phyloP scores from a whole-genome alignment of 2,797 vertebrate genomes.

The Eurystomus glaucurus region DNA sequence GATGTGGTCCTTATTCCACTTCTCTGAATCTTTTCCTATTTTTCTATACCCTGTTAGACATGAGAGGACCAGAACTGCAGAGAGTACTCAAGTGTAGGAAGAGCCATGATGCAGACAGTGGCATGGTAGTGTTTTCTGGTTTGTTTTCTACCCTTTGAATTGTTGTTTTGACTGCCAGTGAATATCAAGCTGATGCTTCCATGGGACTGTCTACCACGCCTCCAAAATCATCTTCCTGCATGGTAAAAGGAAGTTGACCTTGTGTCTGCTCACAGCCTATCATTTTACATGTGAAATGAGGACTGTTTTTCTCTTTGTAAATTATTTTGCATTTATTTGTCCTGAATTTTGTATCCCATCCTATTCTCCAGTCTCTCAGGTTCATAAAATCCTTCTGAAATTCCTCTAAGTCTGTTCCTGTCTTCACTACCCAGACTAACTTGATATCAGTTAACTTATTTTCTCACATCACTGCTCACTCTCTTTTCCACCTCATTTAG shows the following conservation, averaged over 20 bases:
- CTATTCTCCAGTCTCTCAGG: neutral
- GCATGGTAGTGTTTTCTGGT: neutral
- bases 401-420: neutral
- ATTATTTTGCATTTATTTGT: neutral
- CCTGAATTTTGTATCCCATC: neutral
- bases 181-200: neutral
- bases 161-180: neutral
- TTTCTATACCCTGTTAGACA: neutral
- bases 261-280: neutral
- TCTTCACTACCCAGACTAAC: neutral
- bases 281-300: neutral
- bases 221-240: neutral
- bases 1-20: neutral
- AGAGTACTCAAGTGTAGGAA: neutral
- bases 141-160: neutral
- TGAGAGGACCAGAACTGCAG: neutral
- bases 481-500: neutral
- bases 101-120: neutral
- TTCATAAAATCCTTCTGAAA: neutral
- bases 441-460: neutral
- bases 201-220: neutral
- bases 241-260: neutral
- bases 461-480: neutral
- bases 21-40: neutral
- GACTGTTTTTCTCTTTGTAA: neutral